phyloP scores from a whole-genome alignment of 1,140 invertebrate species.

The Drepana arcuata region DNA sequence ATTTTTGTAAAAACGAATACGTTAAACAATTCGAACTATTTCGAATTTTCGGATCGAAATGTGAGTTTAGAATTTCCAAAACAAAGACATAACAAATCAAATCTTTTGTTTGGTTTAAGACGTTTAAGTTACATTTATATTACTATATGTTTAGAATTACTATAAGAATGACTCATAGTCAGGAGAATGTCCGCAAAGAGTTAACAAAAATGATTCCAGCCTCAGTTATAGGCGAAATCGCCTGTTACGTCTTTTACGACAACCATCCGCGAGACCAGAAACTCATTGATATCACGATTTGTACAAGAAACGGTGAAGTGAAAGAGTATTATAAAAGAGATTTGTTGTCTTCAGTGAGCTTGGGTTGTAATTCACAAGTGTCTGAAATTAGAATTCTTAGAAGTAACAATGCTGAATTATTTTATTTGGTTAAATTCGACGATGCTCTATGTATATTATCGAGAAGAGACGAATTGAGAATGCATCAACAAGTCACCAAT shows the following conservation, averaged over 20 bases:
- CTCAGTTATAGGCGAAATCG: slow-evolving; percentile 14
- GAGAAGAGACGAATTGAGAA: slow-evolving; percentile 19
- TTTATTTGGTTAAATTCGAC: slow-evolving; percentile 30
- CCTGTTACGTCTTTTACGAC: slow-evolving; percentile 48
- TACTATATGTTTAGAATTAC: too few species aligned
- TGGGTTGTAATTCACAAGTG: slow-evolving; percentile 12
- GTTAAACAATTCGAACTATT: too few species aligned
- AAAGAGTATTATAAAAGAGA: slow-evolving; percentile 36
- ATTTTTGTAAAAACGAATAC: too few species aligned
- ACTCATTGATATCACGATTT: slow-evolving; percentile 37
- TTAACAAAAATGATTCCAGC: slow-evolving; percentile 21
- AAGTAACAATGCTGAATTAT: slow-evolving; percentile 36
- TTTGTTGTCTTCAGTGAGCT: slow-evolving; percentile 21
- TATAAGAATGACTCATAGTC: too few species aligned
- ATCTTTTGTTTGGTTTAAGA: too few species aligned
- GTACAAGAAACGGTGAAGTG: slow-evolving; percentile 32
- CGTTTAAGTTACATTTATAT: too few species aligned
- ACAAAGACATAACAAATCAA: too few species aligned
- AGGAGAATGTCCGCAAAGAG: slow-evolving; percentile 16
- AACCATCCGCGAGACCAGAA: slow-evolving; percentile 35
- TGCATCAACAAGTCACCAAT: slow-evolving; percentile 24
- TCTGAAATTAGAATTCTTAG: slow-evolving; percentile 32
- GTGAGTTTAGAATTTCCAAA: too few species aligned
- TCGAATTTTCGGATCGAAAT: too few species aligned
- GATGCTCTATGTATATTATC: slow-evolving; percentile 37